Base-by-base conservation (phyloP, 2,888 invertebrate genomes). In the Dryococelus australis region DNA sequence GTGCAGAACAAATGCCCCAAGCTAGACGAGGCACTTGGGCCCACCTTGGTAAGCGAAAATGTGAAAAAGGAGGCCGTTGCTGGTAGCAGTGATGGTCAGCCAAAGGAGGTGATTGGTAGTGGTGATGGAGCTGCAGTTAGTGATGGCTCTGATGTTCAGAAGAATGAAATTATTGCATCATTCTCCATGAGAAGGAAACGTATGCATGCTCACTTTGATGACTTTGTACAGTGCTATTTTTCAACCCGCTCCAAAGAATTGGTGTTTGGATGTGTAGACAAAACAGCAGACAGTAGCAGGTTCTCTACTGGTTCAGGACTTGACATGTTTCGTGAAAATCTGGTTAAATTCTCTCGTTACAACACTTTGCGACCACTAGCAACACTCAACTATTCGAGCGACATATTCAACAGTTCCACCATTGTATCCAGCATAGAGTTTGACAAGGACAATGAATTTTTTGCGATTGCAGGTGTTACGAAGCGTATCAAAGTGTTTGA, bases 401-500 rank as follows among this genome's bases (percentile, higher is more conserved):
- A 98, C 92, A 95, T 97, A 86, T 97, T 97, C 92, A 97, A 97
- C 91, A 96, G 96, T 91, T 97, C 96, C 6, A 97, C 96, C 9
- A 97, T 97, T 89, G 97, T 97, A 9, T 97, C 97, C 43, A 98
- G 98, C 90, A 98, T 99, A 90, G 98, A 98, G 92, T 99, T 99
- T 93, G 98, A 99, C 92, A 97, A 98, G 92, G 98, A 99, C 92
- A 97, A 97, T 92, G 98, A 99, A 93, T 97, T 96, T 92, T 98
- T 99, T 93, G 98, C 98, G 0, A 98, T 99, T 90, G 98, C 98
- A 53, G 98, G 99, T 5, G 98, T 99, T 20, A 98, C 98, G 0
- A 98, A 98, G 92, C 95, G 97, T 88, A 98, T 99, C 88, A 98
- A 98, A 93, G 96, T 98, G 86, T 98, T 97, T 93, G 98, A 98